Conservation (phyloP, 2,797 vertebrate genomes). For the Acipenser ruthenus region DNA sequence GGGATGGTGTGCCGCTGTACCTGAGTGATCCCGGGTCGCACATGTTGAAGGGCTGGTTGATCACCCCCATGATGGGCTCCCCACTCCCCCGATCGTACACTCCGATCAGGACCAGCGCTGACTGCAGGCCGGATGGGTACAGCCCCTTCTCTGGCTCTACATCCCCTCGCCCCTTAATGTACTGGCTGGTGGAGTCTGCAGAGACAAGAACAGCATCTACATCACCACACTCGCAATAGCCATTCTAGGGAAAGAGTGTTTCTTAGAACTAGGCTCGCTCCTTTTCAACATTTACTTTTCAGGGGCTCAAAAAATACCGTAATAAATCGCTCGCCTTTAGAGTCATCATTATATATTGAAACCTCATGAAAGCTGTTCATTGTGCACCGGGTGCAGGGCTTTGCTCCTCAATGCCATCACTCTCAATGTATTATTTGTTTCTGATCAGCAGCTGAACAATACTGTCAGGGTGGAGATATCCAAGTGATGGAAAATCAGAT, state of each 20-base stretch:
- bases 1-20: constrained; percentile 22
- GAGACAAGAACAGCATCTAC: constrained; percentile 24
- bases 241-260: background rate
- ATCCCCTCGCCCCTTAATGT: constrained; percentile 71
- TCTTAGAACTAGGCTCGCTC: too few species aligned
- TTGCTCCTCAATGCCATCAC: too few species aligned
- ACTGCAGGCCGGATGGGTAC: constrained; percentile 72
- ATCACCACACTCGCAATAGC: constrained; percentile 6
- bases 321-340: too few species aligned
- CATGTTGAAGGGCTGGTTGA: constrained; percentile 78
- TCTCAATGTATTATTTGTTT: too few species aligned
- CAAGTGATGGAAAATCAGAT: too few species aligned
- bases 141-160: constrained; percentile 53
- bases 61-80: constrained; percentile 77
- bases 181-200: constrained; percentile 79
- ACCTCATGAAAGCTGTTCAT: too few species aligned
- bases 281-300: too few species aligned
- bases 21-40: constrained; percentile 48
- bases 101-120: constrained; percentile 76
- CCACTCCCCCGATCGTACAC: constrained; percentile 68
- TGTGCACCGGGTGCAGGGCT: too few species aligned
- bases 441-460: too few species aligned
- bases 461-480: too few species aligned
- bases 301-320: too few species aligned
- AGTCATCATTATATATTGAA: too few species aligned